These are phyloP conservation scores for Caenorhabditis uteleia DNA, from an alignment of 2,888 invertebrate genomes.

Conservation along the genomic window DNA sequence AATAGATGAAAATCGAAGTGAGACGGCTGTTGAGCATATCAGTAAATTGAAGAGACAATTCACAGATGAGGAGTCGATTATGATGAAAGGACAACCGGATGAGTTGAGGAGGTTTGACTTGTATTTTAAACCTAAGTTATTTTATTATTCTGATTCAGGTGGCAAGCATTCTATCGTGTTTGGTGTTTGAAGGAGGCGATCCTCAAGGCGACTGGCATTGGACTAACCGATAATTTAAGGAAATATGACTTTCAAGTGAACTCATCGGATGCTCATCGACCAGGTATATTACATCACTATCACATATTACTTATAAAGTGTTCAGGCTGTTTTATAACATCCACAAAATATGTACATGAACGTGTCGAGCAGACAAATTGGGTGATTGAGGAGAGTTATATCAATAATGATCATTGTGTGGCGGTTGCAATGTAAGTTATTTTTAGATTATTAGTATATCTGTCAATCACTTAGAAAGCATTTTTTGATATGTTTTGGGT, in stretches of 20 bases:
- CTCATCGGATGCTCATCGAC: constrained; percentile 37
- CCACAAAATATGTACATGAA: constrained; percentile 55
- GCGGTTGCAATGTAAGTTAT: constrained; percentile 54
- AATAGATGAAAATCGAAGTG: constrained; percentile 52
- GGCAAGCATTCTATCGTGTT: constrained; percentile 55
- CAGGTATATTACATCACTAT: no score
- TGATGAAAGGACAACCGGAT: constrained; percentile 40
- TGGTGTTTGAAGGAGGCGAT: constrained; percentile 69
- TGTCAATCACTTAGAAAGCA: no score
- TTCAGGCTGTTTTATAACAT: constrained; percentile 49
- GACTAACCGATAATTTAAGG: constrained; percentile 62
- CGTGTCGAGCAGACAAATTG: constrained; percentile 48
- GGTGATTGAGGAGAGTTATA: constrained; percentile 64
- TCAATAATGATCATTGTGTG: constrained; percentile 59
- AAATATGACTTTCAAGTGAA: constrained; percentile 58
- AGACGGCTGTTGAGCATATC: constrained; percentile 30
- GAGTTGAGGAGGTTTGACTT: background rate
- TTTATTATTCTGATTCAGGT: constrained; percentile 26
- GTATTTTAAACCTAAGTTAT: background rate
- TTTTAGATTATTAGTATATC: background rate
- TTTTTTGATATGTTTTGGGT: no score
- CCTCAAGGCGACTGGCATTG: constrained; percentile 68
- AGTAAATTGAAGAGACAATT: constrained; percentile 34
- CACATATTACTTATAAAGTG: background rate
- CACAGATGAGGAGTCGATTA: constrained; percentile 48